Conservation (phyloP, 2,113 vertebrate species). For the Xiphophorus couchianus region DNA sequence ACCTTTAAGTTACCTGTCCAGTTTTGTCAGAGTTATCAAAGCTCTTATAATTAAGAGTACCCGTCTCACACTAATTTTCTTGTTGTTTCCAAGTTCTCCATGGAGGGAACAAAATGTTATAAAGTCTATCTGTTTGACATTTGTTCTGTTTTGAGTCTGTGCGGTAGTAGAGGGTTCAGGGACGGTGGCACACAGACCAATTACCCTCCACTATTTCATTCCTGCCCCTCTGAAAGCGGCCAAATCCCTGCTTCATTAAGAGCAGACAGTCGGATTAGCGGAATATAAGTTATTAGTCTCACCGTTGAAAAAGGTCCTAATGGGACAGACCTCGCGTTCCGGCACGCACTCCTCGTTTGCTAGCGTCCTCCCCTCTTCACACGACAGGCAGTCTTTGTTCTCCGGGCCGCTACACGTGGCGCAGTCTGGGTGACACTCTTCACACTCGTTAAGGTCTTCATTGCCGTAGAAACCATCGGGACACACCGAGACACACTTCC, state of each 20-base stretch:
- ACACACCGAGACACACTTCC: slow-evolving; percentile 71
- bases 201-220: slow-evolving; percentile 65
- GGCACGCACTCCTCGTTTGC: slow-evolving; percentile 76
- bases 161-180: slow-evolving; percentile 47
- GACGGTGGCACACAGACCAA: slow-evolving; percentile 64
- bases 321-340: slow-evolving; percentile 49
- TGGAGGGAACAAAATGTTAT: slow-evolving; percentile 42
- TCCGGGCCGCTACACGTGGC: slow-evolving; percentile 79
- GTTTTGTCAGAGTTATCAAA: slow-evolving; percentile 42
- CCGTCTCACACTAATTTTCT: slow-evolving; percentile 53
- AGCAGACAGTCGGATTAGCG: slow-evolving; percentile 55
- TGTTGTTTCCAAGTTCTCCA: slow-evolving; percentile 55
- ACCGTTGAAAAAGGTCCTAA: slow-evolving; percentile 82
- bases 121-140: slow-evolving; percentile 40
- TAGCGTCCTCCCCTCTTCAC: slow-evolving; percentile 63
- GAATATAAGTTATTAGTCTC: slow-evolving; percentile 64
- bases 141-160: slow-evolving; percentile 30
- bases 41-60: slow-evolving; percentile 61
- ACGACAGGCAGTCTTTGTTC: slow-evolving; percentile 78
- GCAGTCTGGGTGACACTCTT: slow-evolving; percentile 85
- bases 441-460: slow-evolving; percentile 82
- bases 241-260: slow-evolving; percentile 72
- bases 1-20: slow-evolving; percentile 40
- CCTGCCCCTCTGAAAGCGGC: slow-evolving; percentile 58
- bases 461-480: slow-evolving; percentile 78